Conservation (phyloP, 1,140 invertebrate genomes). For the Oppia nitens region DNA sequence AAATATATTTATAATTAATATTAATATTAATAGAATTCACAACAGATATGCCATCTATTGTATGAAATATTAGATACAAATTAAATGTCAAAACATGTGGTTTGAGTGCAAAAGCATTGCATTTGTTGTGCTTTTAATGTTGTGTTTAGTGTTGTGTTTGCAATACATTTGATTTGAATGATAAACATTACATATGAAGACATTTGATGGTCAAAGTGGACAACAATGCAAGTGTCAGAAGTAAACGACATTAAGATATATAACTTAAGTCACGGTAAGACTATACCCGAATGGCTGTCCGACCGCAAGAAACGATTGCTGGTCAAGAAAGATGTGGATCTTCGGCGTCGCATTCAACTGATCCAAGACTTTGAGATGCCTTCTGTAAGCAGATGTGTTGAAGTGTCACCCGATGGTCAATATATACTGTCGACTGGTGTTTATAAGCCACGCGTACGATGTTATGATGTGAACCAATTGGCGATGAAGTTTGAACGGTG, state of each 20-base stretch:
- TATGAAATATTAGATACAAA: not conserved
- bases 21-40: too few relatives aligned
- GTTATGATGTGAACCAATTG: conserved; percentile 87
- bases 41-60: not conserved
- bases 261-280: conserved; percentile 88
- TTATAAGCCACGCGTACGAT: conserved; percentile 89
- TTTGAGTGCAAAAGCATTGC: not conserved
- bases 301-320: conserved; percentile 68
- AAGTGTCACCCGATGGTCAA: conserved; percentile 74
- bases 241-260: conserved; percentile 93
- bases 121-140: not conserved
- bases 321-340: conserved; percentile 67
- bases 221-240: conserved; percentile 35
- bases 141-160: not conserved
- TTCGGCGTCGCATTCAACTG: conserved; percentile 69
- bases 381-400: conserved; percentile 63
- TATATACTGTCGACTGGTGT: conserved; percentile 75
- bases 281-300: conserved; percentile 86
- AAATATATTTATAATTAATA: too few relatives aligned
- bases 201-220: too few relatives aligned
- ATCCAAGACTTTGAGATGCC: conserved; percentile 99
- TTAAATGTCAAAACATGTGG: not conserved
- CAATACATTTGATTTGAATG: too few relatives aligned
- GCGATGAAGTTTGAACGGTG: conserved; percentile 97
- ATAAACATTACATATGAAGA: too few relatives aligned